These are phyloP conservation scores for Anabacerthia variegaticeps DNA, from an alignment of 2,797 vertebrate genomes.

Conservation along the genomic window DNA sequence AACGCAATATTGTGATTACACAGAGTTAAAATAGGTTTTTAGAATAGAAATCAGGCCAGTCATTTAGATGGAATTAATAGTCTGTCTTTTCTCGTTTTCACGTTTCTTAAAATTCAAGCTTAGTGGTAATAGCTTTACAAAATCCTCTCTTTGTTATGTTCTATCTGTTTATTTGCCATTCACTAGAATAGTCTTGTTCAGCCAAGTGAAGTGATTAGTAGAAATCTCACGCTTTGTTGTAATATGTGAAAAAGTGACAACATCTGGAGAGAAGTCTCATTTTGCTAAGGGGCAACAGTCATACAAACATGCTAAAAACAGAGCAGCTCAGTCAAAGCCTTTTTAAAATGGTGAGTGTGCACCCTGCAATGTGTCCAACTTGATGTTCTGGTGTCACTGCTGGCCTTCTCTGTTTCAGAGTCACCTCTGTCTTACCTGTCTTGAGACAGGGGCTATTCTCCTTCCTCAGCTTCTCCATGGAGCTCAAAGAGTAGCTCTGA, in stretches of 20 bases:
- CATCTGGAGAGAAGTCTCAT: not conserved
- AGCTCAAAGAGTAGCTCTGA: not conserved
- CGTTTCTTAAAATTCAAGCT: not conserved
- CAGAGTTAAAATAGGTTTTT: conserved; percentile 12
- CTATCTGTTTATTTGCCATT: not conserved
- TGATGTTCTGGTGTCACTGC: not conserved
- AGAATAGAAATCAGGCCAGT: conserved; percentile 2
- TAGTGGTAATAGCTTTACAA: not conserved
- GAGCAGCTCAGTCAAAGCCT: not conserved
- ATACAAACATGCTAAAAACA: not conserved
- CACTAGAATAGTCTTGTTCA: not conserved
- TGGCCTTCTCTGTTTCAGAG: not conserved
- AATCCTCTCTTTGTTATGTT: not conserved
- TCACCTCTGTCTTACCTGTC: not conserved
- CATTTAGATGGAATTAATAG: not conserved
- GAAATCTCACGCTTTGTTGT: not conserved
- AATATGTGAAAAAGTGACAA: not conserved
- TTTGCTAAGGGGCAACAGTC: not conserved
- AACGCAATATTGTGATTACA: not conserved
- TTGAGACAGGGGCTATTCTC: not conserved
- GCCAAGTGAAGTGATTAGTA: not conserved
- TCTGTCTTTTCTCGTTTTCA: not conserved
- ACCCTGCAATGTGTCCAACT: rapidly evolving
- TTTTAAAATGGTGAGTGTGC: not conserved
- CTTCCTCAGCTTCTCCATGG: not conserved